A percentile compares a stretch with the other conserved stretches of the same genome.
Conservation (phyloP, 2,113 vertebrate species). For the Clarias batrachus region DNA sequence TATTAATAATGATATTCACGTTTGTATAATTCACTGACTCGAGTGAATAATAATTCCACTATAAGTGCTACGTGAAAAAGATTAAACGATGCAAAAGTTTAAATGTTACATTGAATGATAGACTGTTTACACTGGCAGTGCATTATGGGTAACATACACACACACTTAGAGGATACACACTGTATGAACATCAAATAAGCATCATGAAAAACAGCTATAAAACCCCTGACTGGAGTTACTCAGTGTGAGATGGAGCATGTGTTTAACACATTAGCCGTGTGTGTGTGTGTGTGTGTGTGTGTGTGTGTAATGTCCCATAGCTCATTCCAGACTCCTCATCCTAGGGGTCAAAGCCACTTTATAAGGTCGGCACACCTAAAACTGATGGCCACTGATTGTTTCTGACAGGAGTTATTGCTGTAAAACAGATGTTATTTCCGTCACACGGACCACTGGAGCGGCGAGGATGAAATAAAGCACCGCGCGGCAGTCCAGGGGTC, state of each 20-base stretch:
- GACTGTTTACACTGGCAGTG: background rate
- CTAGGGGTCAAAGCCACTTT: slow-evolving; percentile 65
- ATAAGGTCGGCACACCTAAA: slow-evolving; percentile 61
- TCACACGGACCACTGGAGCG: slow-evolving; percentile 33
- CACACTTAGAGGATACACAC: background rate
- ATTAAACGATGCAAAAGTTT: background rate
- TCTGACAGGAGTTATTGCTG: slow-evolving; percentile 46
- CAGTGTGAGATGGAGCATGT: background rate
- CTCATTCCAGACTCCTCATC: slow-evolving; percentile 60
- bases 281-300: slow-evolving; percentile 41
- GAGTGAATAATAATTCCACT: background rate
- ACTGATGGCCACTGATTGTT: slow-evolving; percentile 62
- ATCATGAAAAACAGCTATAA: background rate
- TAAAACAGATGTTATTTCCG: slow-evolving; percentile 14
- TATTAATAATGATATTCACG: too few species aligned
- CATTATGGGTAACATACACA: background rate
- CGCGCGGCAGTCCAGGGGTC: background rate
- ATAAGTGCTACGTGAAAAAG: background rate
- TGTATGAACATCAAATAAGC: background rate
- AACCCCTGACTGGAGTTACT: background rate
- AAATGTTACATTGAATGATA: background rate
- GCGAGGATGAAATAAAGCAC: background rate
- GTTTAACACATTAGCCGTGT: slow-evolving; percentile 27
- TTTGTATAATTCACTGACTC: too few species aligned
- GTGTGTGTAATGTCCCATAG: slow-evolving; percentile 65